Conservation (phyloP, 2,113 vertebrate genomes). For the Bufo gargarizans region DNA sequence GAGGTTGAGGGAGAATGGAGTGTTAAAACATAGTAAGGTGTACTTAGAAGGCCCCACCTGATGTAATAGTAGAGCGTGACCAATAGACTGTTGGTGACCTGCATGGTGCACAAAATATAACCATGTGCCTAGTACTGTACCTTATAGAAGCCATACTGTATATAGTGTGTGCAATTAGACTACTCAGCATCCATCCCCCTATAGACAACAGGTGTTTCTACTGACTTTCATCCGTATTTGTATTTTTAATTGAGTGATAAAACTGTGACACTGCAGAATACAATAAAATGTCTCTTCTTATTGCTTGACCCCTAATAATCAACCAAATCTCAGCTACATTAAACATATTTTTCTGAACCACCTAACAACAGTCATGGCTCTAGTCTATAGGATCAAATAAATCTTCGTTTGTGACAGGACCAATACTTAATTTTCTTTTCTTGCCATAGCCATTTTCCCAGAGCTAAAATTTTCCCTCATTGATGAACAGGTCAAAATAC, state of each 20-base stretch:
- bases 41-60: no score
- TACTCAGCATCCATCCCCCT: neutral
- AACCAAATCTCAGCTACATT: neutral
- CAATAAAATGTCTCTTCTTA: neutral
- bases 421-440: neutral
- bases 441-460: neutral
- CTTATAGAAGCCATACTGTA: no score
- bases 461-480: conserved; percentile 14
- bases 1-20: no score
- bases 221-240: neutral
- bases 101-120: no score
- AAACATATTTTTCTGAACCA: neutral
- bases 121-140: no score
- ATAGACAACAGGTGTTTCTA: neutral
- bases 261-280: neutral
- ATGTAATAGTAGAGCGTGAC: no score
- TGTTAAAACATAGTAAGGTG: no score
- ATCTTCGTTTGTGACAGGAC: neutral
- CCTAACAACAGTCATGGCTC: no score
- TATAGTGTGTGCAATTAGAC: no score
- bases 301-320: neutral
- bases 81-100: no score
- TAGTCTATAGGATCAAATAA: neutral
- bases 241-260: neutral
- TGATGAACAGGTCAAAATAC: conserved; percentile 17